A percentile compares a stretch with the other conserved stretches of the same genome.
Evolutionary conservation across 2,888 invertebrate genomes (phyloP).

Genomic region (Sympetrum striolatum): DNA sequence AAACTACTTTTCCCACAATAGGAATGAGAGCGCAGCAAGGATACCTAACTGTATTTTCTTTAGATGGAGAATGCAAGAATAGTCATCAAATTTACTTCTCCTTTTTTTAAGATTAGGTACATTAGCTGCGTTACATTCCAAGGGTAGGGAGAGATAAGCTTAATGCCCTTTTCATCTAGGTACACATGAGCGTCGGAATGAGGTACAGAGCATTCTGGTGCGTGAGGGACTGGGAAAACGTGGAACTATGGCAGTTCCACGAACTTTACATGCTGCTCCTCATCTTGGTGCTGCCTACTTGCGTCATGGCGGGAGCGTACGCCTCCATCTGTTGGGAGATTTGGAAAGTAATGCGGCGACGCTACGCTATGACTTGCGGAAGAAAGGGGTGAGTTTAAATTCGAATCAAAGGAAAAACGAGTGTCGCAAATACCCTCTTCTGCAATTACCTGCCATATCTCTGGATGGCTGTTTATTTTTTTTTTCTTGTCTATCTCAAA

Average conservation of each 20-base stretch:
- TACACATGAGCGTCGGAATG: constrained; percentile 60
- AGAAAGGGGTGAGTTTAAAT: constrained; percentile 58
- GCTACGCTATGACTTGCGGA: constrained; percentile 66
- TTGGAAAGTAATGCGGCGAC: constrained; percentile 67
- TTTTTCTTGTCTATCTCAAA: too few species aligned
- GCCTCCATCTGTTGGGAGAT: constrained; percentile 70
- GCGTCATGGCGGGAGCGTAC: constrained; percentile 72
- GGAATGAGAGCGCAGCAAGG: too few species aligned
- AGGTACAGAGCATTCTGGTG: constrained; percentile 65
- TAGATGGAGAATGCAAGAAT: too few species aligned
- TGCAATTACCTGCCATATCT: neutral
- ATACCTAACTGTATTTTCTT: too few species aligned
- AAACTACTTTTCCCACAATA: too few species aligned
- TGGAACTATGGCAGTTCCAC: constrained; percentile 63
- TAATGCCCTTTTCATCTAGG: constrained; percentile 54
- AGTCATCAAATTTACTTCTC: too few species aligned
- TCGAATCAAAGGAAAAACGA: neutral
- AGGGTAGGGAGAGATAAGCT: too few species aligned
- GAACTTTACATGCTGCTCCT: constrained; percentile 70
- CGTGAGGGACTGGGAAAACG: constrained; percentile 62
- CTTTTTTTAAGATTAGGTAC: too few species aligned
- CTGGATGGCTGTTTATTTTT: too few species aligned
- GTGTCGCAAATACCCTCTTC: neutral
- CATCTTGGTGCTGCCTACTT: constrained; percentile 68
- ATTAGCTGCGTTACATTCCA: too few species aligned